Base-by-base conservation (phyloP, 2,888 invertebrate genomes). In the Agrotis clavis region DNA sequence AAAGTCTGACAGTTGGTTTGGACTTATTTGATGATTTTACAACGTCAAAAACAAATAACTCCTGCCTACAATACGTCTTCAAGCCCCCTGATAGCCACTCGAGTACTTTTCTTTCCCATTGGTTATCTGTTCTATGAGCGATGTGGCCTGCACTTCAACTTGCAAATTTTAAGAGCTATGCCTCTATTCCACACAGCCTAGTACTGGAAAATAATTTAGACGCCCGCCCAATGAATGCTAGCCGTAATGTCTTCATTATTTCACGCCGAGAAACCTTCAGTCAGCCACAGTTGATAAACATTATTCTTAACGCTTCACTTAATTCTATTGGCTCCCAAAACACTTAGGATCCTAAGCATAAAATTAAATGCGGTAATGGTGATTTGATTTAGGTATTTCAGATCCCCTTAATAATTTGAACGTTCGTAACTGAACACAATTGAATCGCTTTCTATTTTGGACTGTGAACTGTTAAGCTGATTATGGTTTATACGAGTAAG, bases 301-400 rank as follows among this genome's bases (percentile, higher is more conserved):
- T 54, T 30, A 63, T 21, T 14, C 47, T 16, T 48, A 30, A 41
- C 47, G 57, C 19, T 66, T 25, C 21, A 59, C n/a, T n/a, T 51
- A 61, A 57, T 21, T 53, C 18, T n/a, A 54, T 62, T 54, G 14
- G 25, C 59, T 60, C 59, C 59, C 45, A 53, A 67, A 74, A 56
- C 59, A 64, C 74, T 74, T 66, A 74, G 7, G 68, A 79, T 74
- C 18, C 56, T 50, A 21, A 57, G 59, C 60, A 69, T 74, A 69
- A 18, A 74, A 71, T 71, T 64, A 66, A 62, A 69, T 35, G 59
- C 53, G 54, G 57, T 75, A 30, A 53, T 56, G 18, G 60, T 21
- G 21, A 65, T 74, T 66, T 69, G 68, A 80, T 84, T 80, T 80
- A 59, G 35, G 18, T 48, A 72, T 70, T 77, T 64, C 48, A 13